Base-by-base conservation (phyloP, 2,797 vertebrate species). In the Lycodopsis pacificus region DNA sequence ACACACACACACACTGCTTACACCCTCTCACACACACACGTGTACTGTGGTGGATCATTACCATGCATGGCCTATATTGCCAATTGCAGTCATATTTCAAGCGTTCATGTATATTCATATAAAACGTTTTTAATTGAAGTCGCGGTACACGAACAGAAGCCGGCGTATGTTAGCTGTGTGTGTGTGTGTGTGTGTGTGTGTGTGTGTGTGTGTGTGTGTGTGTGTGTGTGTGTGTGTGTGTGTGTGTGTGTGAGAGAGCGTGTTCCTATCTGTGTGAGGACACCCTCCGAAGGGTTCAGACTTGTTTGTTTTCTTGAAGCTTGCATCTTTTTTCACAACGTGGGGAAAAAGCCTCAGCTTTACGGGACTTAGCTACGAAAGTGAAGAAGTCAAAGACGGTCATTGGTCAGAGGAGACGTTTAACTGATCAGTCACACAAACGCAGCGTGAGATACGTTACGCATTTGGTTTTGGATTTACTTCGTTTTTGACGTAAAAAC, bases 1-100 rank as follows among this genome's bases (percentile, higher is more conserved):
- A 70, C 77, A 46, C 22, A 67, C 62, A 77, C 62, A 75, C 53
- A 56, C 22, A 68, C 59, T 36, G 15, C 44, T 2, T 83, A 90
- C 68, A 81, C 83, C 71, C 85, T 65, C 84, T 65, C 77, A 46
- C 38, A 86, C 85, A 90, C 76, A 81, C 83, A 53, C 22, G 5
- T 17, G 5, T 5, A 11, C 51, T 13, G 5, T 27, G 51, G 14
- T 27, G 51, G 12, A 54, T 27, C 51, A 63, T 73, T 77, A 80
- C 58, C 56, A 79, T 75, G 77, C 80, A 51, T 77, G 79, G 46
- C 73, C 77, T 79, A 81, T 73, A 88, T 76, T 63, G 34, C 36
- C 69, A 84, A 77, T 78, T 89, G 82, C 6, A 79, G 40, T 65
- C 69, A 71, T 80, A 73, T 71, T 79, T 81, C 63, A 86, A 51